Conservation (phyloP, 2,888 invertebrate species). For the Caenorhabditis auriculariae region DNA sequence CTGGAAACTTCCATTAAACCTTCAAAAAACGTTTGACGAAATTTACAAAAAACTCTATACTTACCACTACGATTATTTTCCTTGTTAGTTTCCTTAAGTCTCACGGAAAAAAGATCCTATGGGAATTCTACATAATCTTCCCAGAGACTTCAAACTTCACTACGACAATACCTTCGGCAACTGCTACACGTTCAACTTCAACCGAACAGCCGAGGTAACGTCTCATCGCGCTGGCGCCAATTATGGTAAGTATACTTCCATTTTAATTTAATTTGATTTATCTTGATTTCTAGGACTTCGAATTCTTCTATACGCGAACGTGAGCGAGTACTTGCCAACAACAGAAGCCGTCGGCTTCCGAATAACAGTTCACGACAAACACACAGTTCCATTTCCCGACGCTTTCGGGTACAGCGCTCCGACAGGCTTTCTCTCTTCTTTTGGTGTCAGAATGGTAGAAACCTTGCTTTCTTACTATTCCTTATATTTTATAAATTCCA, state of each 20-base stretch:
- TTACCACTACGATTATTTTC: too few relatives aligned
- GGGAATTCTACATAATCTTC: neutral
- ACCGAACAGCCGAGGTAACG: constrained; percentile 51
- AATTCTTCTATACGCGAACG: constrained; percentile 60
- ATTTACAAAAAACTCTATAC: too few relatives aligned
- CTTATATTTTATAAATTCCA: constrained; percentile 15
- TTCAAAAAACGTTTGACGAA: too few relatives aligned
- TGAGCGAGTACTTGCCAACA: constrained; percentile 61
- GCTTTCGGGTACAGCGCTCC: constrained; percentile 63
- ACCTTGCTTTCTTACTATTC: neutral
- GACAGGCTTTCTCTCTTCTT: constrained; percentile 61
- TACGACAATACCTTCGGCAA: constrained; percentile 62
- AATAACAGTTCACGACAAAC: constrained; percentile 62
- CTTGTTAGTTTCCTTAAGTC: too few relatives aligned
- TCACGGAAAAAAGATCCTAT: too few relatives aligned
- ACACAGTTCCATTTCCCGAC: constrained; percentile 62
- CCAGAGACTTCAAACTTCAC: constrained; percentile 57
- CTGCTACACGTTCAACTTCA: constrained; percentile 61
- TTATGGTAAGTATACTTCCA: constrained; percentile 45
- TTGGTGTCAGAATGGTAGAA: constrained; percentile 60
- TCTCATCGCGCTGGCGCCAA: constrained; percentile 62
- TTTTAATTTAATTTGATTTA: neutral
- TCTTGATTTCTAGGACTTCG: constrained; percentile 44
- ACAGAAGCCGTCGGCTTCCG: constrained; percentile 62
- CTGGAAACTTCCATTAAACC: too few relatives aligned